Base-by-base conservation (phyloP, 2,888 invertebrate genomes). In the Octodonta nipae region DNA sequence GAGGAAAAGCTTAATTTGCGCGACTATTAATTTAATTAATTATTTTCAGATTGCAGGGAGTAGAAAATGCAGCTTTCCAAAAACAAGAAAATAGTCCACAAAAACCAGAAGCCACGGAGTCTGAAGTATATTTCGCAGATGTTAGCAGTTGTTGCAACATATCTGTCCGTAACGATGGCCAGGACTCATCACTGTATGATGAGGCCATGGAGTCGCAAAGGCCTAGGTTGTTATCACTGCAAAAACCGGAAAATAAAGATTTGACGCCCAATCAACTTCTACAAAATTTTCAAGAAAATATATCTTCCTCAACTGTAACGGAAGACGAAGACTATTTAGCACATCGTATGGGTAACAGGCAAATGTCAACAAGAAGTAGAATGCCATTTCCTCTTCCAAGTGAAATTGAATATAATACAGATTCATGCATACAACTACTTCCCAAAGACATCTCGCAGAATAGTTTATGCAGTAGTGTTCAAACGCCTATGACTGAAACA, bases 111-210 rank as follows among this genome's bases (percentile, higher is more conserved):
- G 71, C 75, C 14, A 71, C 81, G 0, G 85, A 85, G 51, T 83
- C 83, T 0, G 86, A 86, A 54, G 75, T 86, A 0, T 86, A 86
- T 53, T 86, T 86, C 50, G 85, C 84, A 0, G 85, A 86, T 45
- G 85, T 84, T 0, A 84, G 84, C 14, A 83, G 82, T 36, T 85
- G 85, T 49, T 85, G 84, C 49, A 80, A 80, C 49, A 75, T 78
- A 29, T 79, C 79, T 3, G 70, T 79, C 1, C 49, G 62, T 35
- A 65, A 66, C 44, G 65, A 66, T 37, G 70, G 69, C 0, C 68
- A 68, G 5, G 70, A 70, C 44, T 71, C 70, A 7, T 68, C 70
- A 14, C 58, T 71, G 22, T 71, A 73, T 43, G 71, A 71, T 43
- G 64, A 71, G 45, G 69, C 70, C 7, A 47, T 68, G 10, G 68